Percentiles rank a stretch among this genome's conserved stretches.
Evolutionary conservation across 2,113 vertebrate genomes (phyloP).

Genomic region (Dromaius novaehollandiae): DNA sequence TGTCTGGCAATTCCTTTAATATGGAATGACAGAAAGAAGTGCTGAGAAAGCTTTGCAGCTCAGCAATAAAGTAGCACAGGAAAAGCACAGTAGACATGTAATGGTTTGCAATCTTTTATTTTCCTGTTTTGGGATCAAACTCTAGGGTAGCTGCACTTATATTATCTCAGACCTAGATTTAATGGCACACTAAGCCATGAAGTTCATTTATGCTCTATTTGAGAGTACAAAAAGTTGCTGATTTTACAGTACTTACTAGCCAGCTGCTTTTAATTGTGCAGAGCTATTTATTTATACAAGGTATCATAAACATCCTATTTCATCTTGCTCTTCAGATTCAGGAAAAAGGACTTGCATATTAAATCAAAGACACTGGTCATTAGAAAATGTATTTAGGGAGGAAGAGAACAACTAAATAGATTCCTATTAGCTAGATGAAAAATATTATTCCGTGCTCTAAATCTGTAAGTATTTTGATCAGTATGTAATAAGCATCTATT

Average conservation of each 20-base stretch:
- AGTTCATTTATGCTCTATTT: background rate
- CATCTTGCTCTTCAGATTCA: conserved; percentile 16
- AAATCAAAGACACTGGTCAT: conserved; percentile 10
- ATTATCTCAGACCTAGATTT: conserved; percentile 1
- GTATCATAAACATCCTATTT: background rate
- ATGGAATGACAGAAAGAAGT: background rate
- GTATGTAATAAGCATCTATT: background rate
- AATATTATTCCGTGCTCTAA: conserved; percentile 6
- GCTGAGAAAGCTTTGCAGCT: background rate
- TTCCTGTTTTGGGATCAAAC: background rate
- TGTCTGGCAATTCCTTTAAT: background rate
- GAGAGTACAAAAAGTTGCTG: background rate
- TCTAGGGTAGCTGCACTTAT: background rate
- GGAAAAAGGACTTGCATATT: conserved; percentile 11
- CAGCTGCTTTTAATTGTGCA: background rate
- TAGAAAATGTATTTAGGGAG: background rate
- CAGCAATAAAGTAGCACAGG: background rate
- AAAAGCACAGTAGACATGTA: background rate
- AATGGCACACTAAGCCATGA: background rate
- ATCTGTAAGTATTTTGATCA: conserved; percentile 25
- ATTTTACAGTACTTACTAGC: background rate
- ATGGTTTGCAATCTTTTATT: background rate
- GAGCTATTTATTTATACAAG: background rate
- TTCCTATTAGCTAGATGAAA: conserved; percentile 17
- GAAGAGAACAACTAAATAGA: background rate